phyloP scores from a whole-genome alignment of 2,888 invertebrate species.

The Cosmia trapezina region DNA sequence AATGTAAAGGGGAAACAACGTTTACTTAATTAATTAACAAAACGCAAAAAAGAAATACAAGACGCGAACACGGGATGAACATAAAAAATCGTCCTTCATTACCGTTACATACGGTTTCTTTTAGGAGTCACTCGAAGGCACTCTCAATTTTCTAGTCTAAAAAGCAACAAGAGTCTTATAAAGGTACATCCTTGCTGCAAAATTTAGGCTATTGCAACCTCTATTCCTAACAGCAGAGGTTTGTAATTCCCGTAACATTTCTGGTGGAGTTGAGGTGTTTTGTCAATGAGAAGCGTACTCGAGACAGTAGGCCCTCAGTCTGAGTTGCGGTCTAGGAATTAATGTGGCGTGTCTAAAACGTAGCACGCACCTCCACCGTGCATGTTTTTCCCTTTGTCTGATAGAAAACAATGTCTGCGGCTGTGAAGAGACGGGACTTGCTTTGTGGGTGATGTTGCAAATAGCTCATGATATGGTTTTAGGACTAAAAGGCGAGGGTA shows the following conservation, averaged over 20 bases:
- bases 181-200: constrained; percentile 62
- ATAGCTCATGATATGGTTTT: constrained; percentile 54
- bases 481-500: constrained; percentile 37
- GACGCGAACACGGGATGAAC: constrained; percentile 29
- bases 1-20: constrained; percentile 2
- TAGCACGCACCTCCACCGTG: constrained; percentile 78
- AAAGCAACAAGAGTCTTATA: constrained; percentile 73
- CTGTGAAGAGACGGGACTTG: constrained; percentile 68
- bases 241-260: constrained; percentile 6
- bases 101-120: constrained; percentile 68
- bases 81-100: constrained; percentile 67
- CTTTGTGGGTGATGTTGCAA: constrained; percentile 58
- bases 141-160: constrained; percentile 75
- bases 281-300: constrained; percentile 65
- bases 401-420: constrained; percentile 69
- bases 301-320: constrained; percentile 85
- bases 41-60: constrained; percentile 18
- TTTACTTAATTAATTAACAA: constrained; percentile 45
- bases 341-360: constrained; percentile 86
- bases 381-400: constrained; percentile 78
- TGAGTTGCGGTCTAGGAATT: constrained; percentile 85
- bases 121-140: constrained; percentile 72
- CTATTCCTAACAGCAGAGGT: neutral
- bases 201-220: constrained; percentile 7
- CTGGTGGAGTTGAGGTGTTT: constrained; percentile 31